These are phyloP conservation scores for Ypsolopha sequella DNA, from an alignment of 2,888 invertebrate species.

Conservation along the genomic window DNA sequence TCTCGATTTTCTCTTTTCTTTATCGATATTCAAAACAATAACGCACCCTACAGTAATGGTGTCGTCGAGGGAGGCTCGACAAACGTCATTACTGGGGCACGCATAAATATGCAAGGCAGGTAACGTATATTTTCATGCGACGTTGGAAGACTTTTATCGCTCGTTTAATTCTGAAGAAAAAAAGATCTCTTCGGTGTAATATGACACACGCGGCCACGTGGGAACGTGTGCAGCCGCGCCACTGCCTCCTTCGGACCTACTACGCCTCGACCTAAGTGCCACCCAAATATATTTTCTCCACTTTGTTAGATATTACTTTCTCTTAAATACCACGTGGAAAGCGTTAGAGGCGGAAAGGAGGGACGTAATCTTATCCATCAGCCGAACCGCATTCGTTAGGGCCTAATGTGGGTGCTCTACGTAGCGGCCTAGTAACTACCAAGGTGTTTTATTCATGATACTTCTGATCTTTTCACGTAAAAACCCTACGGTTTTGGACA, in stretches of 20 bases:
- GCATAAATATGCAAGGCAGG: conserved; percentile 71
- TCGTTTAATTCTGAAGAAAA: conserved; percentile 66
- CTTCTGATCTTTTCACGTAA: conserved; percentile 5
- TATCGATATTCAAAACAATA: conserved; percentile 1
- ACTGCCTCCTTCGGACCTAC: conserved; percentile 33
- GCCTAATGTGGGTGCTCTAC: conserved; percentile 53
- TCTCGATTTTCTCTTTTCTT: conserved; percentile 2
- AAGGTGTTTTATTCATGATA: conserved; percentile 56
- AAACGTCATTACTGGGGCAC: conserved; percentile 66
- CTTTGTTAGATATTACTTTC: conserved; percentile 61
- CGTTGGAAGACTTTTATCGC: conserved; percentile 70
- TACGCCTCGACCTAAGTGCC: conserved; percentile 55
- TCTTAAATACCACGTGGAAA: conserved; percentile 45
- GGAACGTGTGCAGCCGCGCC: conserved; percentile 50
- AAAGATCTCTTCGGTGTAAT: conserved; percentile 61
- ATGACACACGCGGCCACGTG: conserved; percentile 57
- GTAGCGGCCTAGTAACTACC: conserved; percentile 42
- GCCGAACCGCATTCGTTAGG: conserved; percentile 45
- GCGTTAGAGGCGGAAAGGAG: conserved; percentile 39
- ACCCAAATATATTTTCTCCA: conserved; percentile 54
- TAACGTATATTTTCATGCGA: conserved; percentile 71
- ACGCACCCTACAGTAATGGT: conserved; percentile 42
- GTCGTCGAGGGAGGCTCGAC: conserved; percentile 46
- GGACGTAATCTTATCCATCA: conserved; percentile 59
- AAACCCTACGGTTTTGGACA: not conserved